A percentile compares a stretch with the other conserved stretches of the same genome.
These are phyloP conservation scores for Rhamnusium bicolor DNA, from an alignment of 2,888 invertebrate species.

Conservation along the genomic window DNA sequence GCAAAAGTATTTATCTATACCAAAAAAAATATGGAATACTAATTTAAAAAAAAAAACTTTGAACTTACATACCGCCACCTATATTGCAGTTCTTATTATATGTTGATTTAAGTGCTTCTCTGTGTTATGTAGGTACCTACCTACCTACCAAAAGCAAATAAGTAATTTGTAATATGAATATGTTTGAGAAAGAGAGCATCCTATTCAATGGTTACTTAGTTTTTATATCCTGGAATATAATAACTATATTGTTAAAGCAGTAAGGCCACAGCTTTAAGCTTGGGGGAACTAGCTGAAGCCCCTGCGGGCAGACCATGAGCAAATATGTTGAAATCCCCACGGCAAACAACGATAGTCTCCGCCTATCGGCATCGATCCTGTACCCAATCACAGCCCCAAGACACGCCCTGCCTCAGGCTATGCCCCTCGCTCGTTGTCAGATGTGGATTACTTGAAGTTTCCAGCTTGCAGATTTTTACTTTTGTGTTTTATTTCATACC, in stretches of 20 bases:
- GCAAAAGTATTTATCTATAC: too few relatives aligned
- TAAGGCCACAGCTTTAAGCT: conserved; percentile 16
- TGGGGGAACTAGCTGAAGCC: conserved; percentile 27
- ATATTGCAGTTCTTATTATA: too few relatives aligned
- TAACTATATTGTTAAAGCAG: conserved; percentile 25
- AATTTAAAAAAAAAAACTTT: too few relatives aligned
- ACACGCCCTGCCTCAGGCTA: conserved; percentile 68
- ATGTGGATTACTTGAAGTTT: conserved; percentile 19
- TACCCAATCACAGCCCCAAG: conserved; percentile 66
- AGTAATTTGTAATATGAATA: not conserved
- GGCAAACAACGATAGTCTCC: conserved; percentile 62
- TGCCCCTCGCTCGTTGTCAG: conserved; percentile 51
- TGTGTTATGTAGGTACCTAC: not conserved
- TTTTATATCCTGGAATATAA: not conserved
- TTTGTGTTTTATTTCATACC: not conserved
- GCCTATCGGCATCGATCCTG: conserved; percentile 62
- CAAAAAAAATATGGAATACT: too few relatives aligned
- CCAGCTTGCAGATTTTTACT: conserved; percentile 2
- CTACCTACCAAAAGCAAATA: not conserved
- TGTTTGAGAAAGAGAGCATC: not conserved
- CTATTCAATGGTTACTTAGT: not conserved
- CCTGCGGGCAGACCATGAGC: conserved; percentile 66
- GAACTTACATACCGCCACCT: too few relatives aligned
- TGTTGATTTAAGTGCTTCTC: too few relatives aligned
- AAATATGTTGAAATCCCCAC: conserved; percentile 56